Evolutionary conservation across 1,140 invertebrate species (phyloP).

Genomic region (Leptinotarsa defecta): DNA sequence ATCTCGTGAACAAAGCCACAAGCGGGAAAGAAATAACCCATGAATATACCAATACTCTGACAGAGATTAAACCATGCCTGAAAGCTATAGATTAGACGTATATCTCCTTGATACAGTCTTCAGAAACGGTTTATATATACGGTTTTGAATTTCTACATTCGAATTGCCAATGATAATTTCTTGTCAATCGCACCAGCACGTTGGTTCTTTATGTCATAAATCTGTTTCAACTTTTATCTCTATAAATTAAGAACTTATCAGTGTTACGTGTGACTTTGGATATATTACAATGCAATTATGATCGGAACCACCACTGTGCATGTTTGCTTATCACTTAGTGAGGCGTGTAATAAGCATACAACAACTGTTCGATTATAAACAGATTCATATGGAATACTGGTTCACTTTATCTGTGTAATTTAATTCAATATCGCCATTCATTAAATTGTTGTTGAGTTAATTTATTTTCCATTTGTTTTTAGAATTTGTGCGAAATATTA

Average conservation of each 20-base stretch:
- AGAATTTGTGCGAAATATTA: constrained; percentile 1
- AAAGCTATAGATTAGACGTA: too few relatives aligned
- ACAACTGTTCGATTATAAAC: constrained; percentile 42
- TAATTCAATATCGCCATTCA: constrained; percentile 21
- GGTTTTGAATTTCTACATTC: too few relatives aligned
- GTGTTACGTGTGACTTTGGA: constrained; percentile 19
- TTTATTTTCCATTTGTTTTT: constrained; percentile 22
- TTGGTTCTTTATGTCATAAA: neutral
- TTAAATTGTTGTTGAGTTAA: neutral
- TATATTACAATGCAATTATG: constrained; percentile 42
- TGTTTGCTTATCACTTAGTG: constrained; percentile 48
- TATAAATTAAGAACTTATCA: constrained; percentile 17
- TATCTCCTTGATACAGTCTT: too few relatives aligned
- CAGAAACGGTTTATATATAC: too few relatives aligned
- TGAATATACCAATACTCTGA: too few relatives aligned
- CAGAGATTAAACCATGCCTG: too few relatives aligned
- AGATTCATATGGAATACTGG: constrained; percentile 18
- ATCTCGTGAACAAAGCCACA: too few relatives aligned
- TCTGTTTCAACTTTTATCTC: constrained; percentile 2
- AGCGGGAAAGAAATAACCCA: too few relatives aligned
- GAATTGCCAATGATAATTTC: too few relatives aligned
- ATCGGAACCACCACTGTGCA: constrained; percentile 39
- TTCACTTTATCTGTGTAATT: constrained; percentile 19
- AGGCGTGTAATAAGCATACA: constrained; percentile 46
- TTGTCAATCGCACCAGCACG: too few relatives aligned